Conservation (phyloP, 2,113 vertebrate genomes). For the Channa argus region DNA sequence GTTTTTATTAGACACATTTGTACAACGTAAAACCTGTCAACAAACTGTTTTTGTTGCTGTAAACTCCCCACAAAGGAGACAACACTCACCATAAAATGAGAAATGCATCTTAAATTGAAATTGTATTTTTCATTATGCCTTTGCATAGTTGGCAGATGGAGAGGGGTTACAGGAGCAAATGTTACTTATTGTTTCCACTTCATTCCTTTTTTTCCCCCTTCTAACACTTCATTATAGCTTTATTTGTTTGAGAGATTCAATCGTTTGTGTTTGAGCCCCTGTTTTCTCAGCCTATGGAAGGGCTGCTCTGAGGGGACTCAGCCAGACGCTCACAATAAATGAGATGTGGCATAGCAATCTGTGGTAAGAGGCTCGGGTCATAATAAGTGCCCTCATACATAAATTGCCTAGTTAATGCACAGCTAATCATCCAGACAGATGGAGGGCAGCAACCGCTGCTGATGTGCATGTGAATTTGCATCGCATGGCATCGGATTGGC, state of each 20-base stretch:
- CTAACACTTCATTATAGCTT: slow-evolving; percentile 61
- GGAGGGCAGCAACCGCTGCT: slow-evolving; percentile 32
- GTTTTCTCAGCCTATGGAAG: slow-evolving; percentile 39
- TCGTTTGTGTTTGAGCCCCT: slow-evolving; percentile 21
- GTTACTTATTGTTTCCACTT: slow-evolving; percentile 69
- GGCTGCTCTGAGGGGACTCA: slow-evolving; percentile 44
- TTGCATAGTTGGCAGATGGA: slow-evolving; percentile 42
- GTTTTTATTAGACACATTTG: too few species aligned
- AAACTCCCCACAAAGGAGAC: slow-evolving; percentile 46
- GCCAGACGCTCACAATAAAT: slow-evolving; percentile 65
- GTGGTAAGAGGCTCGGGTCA: slow-evolving; percentile 67
- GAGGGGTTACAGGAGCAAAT: slow-evolving; percentile 61
- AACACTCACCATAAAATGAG: slow-evolving; percentile 41
- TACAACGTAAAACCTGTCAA: neutral
- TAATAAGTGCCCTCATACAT: slow-evolving; percentile 72
- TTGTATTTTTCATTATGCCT: slow-evolving; percentile 70
- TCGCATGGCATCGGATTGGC: slow-evolving; percentile 45
- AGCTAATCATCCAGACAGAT: slow-evolving; percentile 70
- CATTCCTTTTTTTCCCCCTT: slow-evolving; percentile 17
- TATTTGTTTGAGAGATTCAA: slow-evolving; percentile 69
- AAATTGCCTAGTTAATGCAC: slow-evolving; percentile 75
- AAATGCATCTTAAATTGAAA: slow-evolving; percentile 73
- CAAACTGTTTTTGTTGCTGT: slow-evolving; percentile 10
- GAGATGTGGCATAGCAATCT: slow-evolving; percentile 77
- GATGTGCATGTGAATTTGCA: slow-evolving; percentile 29